Base-by-base conservation (phyloP, 2,797 vertebrate genomes). In the Serranus cabrilla region DNA sequence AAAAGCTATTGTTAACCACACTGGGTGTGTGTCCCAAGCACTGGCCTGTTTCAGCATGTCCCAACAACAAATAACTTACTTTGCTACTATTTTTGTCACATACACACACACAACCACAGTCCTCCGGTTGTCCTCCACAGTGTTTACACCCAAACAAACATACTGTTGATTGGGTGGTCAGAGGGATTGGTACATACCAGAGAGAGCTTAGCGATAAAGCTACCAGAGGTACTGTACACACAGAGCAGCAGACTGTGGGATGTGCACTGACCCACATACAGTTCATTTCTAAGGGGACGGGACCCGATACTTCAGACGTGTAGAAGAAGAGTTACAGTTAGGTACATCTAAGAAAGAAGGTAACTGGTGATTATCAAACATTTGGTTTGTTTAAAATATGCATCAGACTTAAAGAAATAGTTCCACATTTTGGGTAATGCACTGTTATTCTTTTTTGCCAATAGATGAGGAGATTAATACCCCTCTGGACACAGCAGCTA, bases 31-130 rank as follows among this genome's bases (percentile, higher is more conserved):
- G 67, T 77, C 71, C 56, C 16, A 43, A 70, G 76, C 64, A 75
- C 14, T 81, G 82, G 72, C 76, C 83, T 76, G 68, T 82, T 88
- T 89, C 81, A 91, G 55, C 16, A 18, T 73, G 85, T 82, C 69
- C 80, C 62, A 79, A 76, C 52, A 83, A 71, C 69, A 85, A 86
- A 76, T 66, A 66, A 60, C 45, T 69, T 61, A 58, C 14, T 49
- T 73, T 63, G 74, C 39, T 58, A 46, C 62, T 55, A 59, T 79
- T 83, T 76, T 65, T 74, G 64, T 62, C 61, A 42, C 37, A 50
- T 34, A 46, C 56, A 61, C 62, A 62, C 34, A 34, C 34, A 34
- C 34, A 49, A 57, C 68, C 47, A 45, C 47, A 71, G 23, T 31
- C 47, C 62, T 61, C 21, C n/a, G 18, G 40, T 52, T 67, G 55